Percentiles rank a stretch among this genome's conserved stretches.
Evolutionary conservation across 2,888 invertebrate genomes (phyloP).

Genomic region (Chorisops tibialis): DNA sequence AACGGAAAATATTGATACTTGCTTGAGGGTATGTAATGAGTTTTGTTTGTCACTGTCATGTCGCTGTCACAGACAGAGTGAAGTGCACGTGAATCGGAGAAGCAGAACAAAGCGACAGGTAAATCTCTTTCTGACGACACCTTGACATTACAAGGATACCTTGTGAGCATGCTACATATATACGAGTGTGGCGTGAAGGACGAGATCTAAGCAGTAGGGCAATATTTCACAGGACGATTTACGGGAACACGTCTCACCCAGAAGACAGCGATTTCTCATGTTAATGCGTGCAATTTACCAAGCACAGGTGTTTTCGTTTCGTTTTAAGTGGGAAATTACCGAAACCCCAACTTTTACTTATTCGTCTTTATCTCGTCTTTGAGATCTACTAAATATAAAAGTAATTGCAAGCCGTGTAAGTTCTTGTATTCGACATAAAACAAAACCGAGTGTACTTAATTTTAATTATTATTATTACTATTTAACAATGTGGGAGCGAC

Average conservation of each 20-base stretch:
- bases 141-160: constrained; percentile 7
- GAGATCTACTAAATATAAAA: constrained; percentile 12
- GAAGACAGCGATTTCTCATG: constrained; percentile 23
- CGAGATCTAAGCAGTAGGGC: not conserved
- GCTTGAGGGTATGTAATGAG: too few relatives aligned
- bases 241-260: constrained; percentile 15
- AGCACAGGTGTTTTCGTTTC: constrained; percentile 2
- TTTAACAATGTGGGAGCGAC: too few relatives aligned
- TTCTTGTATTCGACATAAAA: not conserved
- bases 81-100: constrained; percentile 1
- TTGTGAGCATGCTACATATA: not conserved
- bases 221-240: constrained; percentile 20
- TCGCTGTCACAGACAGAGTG: not conserved
- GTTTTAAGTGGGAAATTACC: constrained; percentile 19
- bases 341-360: constrained; percentile 9
- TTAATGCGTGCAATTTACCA: constrained; percentile 23
- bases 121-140: constrained; percentile 15
- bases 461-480: not conserved
- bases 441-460: not conserved
- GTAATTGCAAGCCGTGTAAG: constrained; percentile 6
- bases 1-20: too few relatives aligned
- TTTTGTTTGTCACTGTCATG: constrained; percentile 6
- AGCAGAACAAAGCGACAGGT: constrained; percentile 9
- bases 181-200: not conserved
- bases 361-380: constrained; percentile 8